Base-by-base conservation (phyloP, 2,888 invertebrate genomes). In the Rhagophthalmus giganteus region DNA sequence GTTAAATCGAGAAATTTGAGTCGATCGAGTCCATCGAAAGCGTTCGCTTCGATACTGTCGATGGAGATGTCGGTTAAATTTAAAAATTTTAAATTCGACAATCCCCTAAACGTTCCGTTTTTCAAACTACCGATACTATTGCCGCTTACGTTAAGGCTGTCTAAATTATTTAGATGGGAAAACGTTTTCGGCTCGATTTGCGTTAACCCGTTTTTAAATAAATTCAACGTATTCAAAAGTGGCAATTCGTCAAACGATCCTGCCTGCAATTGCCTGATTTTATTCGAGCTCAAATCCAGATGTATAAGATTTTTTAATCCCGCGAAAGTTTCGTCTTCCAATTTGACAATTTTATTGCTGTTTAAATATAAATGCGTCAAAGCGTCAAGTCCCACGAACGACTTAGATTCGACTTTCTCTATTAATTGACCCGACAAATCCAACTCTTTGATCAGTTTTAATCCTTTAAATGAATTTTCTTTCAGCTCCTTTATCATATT, bases 281-380 rank as follows among this genome's bases (percentile, higher is more conserved):
- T 14, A n/a, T 48, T 48, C 3, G 7, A 4, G 24, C 48, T 48
- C 24, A 48, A 41, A 31, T 48, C 41, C 5, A 48, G 15, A 7
- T 11, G n/a, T 2, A 6, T 1, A 6, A 48, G 16, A 1, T 4
- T 9, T 1, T n/a, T 3, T 2, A 40, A 16, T 8, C 35, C 31
- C 1, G 9, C 3, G 13, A 50, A 38, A 1, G 14, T 16, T 6
- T 11, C 33, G 1, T 15, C 5, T 5, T 38, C 15, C 1, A 44
- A 5, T 1, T 1, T 20, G 1, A 2, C 1, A 6, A 50, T 30
- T n/a, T 27, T 15, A 20, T 52, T 52, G 7, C 15, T 10, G n/a
- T 9, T 16, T 9, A 52, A 28, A 26, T 20, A 11, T 12, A 52
- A 12, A 3, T 5, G 6, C 37, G 46, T 1, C n/a, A 52, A 31